Evolutionary conservation across 2,888 invertebrate species (phyloP), one percentile per base, ranked within the genome.

Genomic region (Palloptera scutellata): DNA sequence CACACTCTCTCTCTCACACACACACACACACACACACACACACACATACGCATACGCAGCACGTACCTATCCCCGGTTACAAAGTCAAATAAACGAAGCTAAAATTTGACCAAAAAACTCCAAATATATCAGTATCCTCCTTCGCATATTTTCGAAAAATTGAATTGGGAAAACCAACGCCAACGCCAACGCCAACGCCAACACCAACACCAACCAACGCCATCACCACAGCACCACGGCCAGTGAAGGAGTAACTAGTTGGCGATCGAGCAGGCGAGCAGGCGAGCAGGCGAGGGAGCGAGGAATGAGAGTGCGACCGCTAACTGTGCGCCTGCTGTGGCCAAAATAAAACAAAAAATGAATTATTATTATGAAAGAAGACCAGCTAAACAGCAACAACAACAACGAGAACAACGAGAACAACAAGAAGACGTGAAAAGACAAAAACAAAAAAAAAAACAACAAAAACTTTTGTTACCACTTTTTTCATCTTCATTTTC

Each of bases 181-280:
- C 30, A 30, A 30, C 30, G 6, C n/a, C n/a, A 42, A 30, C 2
- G 30, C 30, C 30, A 30, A 30, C 30, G 30, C 30, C 30, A 30
- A 30, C 30, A 30, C n/a, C n/a, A 42, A 11, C 2, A 17, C 12
- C 20, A 11, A 20, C 17, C 30, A 30, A 19, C 20, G 19, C 52
- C 6, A 60, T n/a, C 30, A 15, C 19, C 20, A 11, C 8, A 15
- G 1, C 43, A 1, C 45, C 30, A 48, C 17, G 30, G 12, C 17
- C 40, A 41, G 17, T n/a, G 57, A 45, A 19, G 64, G 10, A 51
- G 64, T 57, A 64, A 57, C 57, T 64, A 57, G 57, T 55, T 64
- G 55, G 64, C 30, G 43, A 30, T 51, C 64, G 58, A 58, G 20
- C 43, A 62, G 30, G 5, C 8, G 13, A 13, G 45, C 13, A 40